phyloP scores from a whole-genome alignment of 2,113 vertebrate species.

The Ceuthmochares aereus region DNA sequence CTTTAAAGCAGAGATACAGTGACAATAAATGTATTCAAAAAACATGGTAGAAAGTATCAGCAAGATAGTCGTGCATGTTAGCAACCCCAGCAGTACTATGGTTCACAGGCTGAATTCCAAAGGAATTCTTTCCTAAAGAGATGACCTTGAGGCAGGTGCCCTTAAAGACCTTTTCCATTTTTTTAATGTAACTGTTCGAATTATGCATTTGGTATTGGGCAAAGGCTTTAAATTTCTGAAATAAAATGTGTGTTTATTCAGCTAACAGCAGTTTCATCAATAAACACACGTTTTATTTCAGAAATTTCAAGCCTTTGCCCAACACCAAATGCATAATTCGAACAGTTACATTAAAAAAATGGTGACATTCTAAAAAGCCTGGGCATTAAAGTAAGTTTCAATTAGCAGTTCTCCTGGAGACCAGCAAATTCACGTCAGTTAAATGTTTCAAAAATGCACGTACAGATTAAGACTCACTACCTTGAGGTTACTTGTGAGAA shows the following conservation, averaged over 20 bases:
- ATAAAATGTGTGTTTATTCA: too few relatives aligned
- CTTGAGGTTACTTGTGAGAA: background rate
- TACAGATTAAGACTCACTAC: background rate
- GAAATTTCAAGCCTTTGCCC: background rate
- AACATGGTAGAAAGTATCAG: background rate
- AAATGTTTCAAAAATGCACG: background rate
- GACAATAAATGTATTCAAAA: background rate
- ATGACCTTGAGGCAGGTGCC: constrained; percentile 7
- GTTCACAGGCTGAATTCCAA: background rate
- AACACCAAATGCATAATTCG: background rate
- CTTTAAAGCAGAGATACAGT: background rate
- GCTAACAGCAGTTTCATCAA: background rate
- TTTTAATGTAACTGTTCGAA: too few relatives aligned
- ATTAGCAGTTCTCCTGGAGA: background rate
- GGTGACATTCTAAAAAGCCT: background rate
- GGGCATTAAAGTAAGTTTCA: background rate
- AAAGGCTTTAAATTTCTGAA: too few relatives aligned
- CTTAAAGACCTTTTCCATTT: background rate
- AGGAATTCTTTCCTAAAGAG: background rate
- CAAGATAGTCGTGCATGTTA: background rate
- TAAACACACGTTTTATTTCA: background rate
- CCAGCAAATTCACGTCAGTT: background rate
- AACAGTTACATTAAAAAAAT: background rate
- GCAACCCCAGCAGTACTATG: rapidly evolving
- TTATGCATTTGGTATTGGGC: too few relatives aligned